Conservation (phyloP, 2,888 invertebrate genomes). For the Eristalinus sepulchralis region DNA sequence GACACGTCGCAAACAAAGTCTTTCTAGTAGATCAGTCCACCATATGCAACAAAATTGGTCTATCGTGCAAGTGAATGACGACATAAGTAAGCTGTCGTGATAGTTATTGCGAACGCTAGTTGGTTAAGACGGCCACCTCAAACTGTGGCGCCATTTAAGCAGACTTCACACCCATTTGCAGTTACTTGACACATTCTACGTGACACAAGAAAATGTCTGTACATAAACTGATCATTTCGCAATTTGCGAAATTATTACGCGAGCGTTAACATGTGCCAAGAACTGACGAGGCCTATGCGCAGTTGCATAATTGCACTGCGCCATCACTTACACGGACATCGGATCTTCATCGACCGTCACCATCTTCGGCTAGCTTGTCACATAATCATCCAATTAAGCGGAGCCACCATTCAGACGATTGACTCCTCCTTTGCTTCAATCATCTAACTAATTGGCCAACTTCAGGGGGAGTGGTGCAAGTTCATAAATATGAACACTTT, state of each 20-base stretch:
- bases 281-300: background rate
- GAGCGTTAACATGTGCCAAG: background rate
- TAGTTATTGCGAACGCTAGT: no score
- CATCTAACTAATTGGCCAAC: background rate
- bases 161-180: no score
- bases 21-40: no score
- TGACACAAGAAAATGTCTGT: no score
- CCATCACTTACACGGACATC: background rate
- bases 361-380: background rate
- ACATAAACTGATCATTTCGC: background rate
- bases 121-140: no score
- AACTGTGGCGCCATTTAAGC: no score
- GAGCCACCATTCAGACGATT: background rate
- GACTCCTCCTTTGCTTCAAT: background rate
- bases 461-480: background rate
- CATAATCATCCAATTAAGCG: background rate
- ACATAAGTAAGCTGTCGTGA: no score
- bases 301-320: background rate
- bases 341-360: background rate
- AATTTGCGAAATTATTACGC: background rate
- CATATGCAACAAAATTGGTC: no score
- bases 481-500: no score
- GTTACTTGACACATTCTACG: no score
- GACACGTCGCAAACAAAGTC: no score
- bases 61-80: no score